A percentile compares a stretch with the other conserved stretches of the same genome.
These are phyloP conservation scores for Chiloscyllium plagiosum DNA, from an alignment of 2,113 vertebrate species.

Conservation along the genomic window DNA sequence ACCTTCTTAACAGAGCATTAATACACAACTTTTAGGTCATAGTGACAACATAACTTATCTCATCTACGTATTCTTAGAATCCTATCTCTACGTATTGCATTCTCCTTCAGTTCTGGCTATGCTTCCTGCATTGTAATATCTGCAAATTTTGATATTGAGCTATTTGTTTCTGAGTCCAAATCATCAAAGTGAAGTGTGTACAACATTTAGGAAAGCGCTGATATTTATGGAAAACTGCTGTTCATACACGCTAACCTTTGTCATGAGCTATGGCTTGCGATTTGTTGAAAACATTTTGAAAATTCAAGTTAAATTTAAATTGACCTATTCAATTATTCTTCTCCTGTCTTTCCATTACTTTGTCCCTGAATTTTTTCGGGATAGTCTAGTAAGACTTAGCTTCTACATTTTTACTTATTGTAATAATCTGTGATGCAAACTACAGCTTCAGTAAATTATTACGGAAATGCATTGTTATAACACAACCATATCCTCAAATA, in stretches of 20 bases:
- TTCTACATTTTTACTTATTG: neutral
- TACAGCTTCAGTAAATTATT: neutral
- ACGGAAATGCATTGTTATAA: neutral
- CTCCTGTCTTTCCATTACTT: neutral
- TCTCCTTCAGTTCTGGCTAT: neutral
- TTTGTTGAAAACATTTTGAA: neutral
- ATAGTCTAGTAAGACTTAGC: neutral
- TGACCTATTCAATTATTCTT: neutral
- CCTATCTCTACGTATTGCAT: neutral
- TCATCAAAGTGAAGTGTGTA: neutral
- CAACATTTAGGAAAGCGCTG: neutral
- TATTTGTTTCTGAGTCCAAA: neutral
- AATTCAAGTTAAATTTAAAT: neutral
- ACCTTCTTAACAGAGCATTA: too few relatives aligned
- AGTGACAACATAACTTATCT: too few relatives aligned
- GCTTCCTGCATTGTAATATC: neutral
- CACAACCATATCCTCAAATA: too few relatives aligned
- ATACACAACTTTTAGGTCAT: too few relatives aligned
- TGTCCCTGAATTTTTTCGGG: neutral
- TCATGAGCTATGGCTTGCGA: neutral
- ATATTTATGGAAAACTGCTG: neutral
- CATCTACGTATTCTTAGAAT: too few relatives aligned
- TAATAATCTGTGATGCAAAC: neutral
- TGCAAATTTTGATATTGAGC: neutral
- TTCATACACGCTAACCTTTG: neutral